Evolutionary conservation across 1,140 invertebrate genomes (phyloP).

Genomic region (Hesperophylax magnus): DNA sequence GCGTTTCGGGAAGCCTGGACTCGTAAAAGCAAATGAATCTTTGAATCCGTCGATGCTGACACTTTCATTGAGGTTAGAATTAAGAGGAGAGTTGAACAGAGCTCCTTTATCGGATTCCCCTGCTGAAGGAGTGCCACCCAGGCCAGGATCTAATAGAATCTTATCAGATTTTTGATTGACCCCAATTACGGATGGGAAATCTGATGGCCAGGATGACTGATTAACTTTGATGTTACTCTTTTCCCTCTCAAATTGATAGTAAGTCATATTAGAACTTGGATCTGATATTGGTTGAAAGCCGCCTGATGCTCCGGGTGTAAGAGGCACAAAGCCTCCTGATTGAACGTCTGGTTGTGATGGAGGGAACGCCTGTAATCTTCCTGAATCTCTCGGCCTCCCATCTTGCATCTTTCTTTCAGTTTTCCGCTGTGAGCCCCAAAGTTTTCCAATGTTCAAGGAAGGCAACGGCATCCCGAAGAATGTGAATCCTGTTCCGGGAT

Average conservation of each 20-base stretch:
- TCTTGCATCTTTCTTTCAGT: slow-evolving; percentile 65
- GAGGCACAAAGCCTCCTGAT: slow-evolving; percentile 80
- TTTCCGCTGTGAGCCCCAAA: slow-evolving; percentile 73
- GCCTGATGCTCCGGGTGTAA: slow-evolving; percentile 76
- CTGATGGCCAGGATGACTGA: slow-evolving; percentile 51
- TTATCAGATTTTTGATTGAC: slow-evolving; percentile 37
- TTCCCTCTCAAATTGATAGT: slow-evolving; percentile 34
- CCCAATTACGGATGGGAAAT: slow-evolving; percentile 48
- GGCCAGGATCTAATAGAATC: slow-evolving; percentile 34
- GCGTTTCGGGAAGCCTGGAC: not conserved
- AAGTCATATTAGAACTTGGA: slow-evolving; percentile 65
- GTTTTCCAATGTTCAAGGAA: slow-evolving; percentile 77
- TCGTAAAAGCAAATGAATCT: slow-evolving; percentile 12
- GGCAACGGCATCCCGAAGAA: slow-evolving; percentile 89
- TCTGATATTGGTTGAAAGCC: slow-evolving; percentile 80
- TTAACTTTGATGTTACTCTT: slow-evolving; percentile 41
- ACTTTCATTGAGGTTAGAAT: slow-evolving; percentile 50
- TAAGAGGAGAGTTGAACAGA: slow-evolving; percentile 48
- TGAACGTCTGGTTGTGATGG: slow-evolving; percentile 77
- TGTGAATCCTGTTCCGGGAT: slow-evolving; percentile 74
- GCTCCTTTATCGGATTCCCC: slow-evolving; percentile 45
- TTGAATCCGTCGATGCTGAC: slow-evolving; percentile 19
- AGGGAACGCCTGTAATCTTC: slow-evolving; percentile 64
- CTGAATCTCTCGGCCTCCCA: slow-evolving; percentile 63
- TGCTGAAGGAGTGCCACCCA: slow-evolving; percentile 27